Evolutionary conservation across 2,888 invertebrate species (phyloP), one percentile per base, ranked within the genome.

Genomic region (Pimpla rufipes): DNA sequence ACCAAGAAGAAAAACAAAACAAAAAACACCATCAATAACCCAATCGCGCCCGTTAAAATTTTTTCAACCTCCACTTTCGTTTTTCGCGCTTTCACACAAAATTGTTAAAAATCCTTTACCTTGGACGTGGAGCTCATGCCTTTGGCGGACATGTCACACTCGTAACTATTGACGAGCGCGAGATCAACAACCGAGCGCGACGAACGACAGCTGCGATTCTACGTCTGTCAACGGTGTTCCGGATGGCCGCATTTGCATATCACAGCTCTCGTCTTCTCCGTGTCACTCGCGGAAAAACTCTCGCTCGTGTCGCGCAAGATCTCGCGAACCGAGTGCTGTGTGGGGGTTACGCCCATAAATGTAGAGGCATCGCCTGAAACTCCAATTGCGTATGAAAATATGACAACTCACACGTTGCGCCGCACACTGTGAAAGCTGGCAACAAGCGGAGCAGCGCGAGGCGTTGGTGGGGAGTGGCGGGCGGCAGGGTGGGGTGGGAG

Each of bases 121-220:
- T 79, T 83, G 21, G 83, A 71, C 40, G 59, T 79, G 8, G 83
- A 79, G 66, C 71, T 76, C 79, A 71, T 67, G 50, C 57, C 75
- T 76, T 76, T 75, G 75, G 79, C 55, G 35, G 79, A 83, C 83
- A 83, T 83, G 18, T 83, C 71, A 71, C 76, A 5, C 5, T 75
- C 42, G 57, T 37, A 79, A 57, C 66, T 71, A 79, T 73, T 67
- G 83, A 67, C 67, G 52, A 67, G 57, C 66, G 57, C 23, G 35
- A 52, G 50, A 68, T 40, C 18, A 62, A 62, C 16, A 62, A 40
- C 35, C 13, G 7, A 37, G 8, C 37, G n/a, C 18, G 16, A 37
- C 18, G 40, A 79, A 10, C 23, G 52, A 79, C 57, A 59, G 75
- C 66, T 71, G 59, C 42, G 67, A 73, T 82, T 45, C 64, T 8